Conservation (phyloP, 2,797 vertebrate genomes). For the Gymnothorax reevesii region DNA sequence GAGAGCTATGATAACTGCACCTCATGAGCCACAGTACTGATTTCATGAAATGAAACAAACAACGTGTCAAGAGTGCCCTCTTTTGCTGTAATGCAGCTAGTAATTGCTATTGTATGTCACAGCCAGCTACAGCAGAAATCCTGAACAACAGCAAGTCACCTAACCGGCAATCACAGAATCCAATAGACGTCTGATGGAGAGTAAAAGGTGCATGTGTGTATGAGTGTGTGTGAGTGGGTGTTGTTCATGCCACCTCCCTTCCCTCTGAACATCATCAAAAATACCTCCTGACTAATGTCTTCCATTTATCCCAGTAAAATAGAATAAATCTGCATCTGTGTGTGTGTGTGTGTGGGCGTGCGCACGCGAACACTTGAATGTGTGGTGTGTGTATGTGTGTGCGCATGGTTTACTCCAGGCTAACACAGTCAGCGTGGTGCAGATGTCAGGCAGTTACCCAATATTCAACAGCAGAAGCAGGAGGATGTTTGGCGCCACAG, state of each 20-base stretch:
- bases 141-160: background rate
- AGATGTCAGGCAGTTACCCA: slow-evolving; percentile 26
- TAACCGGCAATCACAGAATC: background rate
- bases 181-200: background rate
- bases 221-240: too few species aligned
- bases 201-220: background rate
- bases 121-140: background rate
- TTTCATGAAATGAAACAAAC: background rate
- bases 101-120: background rate
- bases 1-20: background rate
- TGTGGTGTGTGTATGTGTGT: background rate
- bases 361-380: background rate
- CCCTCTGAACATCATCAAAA: background rate
- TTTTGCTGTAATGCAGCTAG: background rate
- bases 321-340: background rate
- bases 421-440: background rate
- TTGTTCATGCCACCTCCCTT: background rate
- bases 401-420: background rate
- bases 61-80: background rate
- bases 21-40: background rate
- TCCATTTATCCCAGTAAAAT: background rate
- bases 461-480: slow-evolving; percentile 5
- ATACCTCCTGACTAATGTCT: background rate
- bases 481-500: background rate
- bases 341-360: background rate